Evolutionary conservation across 92 coral and sea anemone genomes (phyloP).

Genomic region (Umimayanthus chanpuru): DNA sequence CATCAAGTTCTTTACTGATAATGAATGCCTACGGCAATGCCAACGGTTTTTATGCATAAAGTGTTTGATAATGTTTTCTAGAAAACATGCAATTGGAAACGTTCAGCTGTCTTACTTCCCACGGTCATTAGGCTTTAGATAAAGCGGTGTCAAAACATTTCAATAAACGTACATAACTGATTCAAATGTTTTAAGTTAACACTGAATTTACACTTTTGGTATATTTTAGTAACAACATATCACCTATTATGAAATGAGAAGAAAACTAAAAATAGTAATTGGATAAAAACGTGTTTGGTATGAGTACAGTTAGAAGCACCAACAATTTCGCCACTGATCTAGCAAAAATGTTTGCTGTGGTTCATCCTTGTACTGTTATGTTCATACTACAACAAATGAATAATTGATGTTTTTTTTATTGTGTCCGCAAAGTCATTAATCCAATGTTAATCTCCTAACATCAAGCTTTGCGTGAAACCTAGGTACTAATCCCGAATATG

Average conservation of each 20-base stretch:
- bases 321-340: neutral
- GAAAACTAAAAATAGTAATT: neutral
- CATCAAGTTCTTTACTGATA: neutral
- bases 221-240: neutral
- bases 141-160: conserved; percentile 1
- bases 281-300: too few species aligned
- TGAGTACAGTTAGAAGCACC: too few species aligned
- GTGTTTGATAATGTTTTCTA: neutral
- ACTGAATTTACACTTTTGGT: neutral
- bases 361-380: neutral
- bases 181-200: neutral
- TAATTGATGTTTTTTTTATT: neutral
- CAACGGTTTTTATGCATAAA: neutral
- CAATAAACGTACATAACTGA: neutral
- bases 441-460: neutral
- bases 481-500: neutral
- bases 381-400: neutral
- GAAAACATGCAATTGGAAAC: neutral
- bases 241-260: neutral
- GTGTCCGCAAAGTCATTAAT: neutral
- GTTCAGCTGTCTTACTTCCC: conserved; percentile 10
- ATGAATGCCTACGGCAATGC: neutral
- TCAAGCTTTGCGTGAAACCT: neutral
- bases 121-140: neutral
- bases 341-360: neutral